Evolutionary conservation across 1,140 invertebrate species (phyloP).

Genomic region (Aporrectodea caliginosa): DNA sequence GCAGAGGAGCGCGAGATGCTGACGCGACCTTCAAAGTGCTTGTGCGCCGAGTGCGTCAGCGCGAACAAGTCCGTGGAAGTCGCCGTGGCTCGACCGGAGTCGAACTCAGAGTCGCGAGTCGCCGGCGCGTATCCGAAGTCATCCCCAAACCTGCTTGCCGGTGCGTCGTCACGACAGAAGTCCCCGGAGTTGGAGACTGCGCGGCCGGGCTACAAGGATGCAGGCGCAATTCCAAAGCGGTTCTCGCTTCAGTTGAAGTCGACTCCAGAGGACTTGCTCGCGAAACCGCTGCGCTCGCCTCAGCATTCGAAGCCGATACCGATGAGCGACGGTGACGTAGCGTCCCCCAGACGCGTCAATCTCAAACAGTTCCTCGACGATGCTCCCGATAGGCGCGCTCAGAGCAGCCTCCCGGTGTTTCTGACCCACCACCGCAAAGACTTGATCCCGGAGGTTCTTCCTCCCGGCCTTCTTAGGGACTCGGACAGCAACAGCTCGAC

Average conservation of each 20-base stretch:
- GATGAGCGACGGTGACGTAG: not conserved
- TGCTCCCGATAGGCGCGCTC: not conserved
- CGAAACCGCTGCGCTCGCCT: not conserved
- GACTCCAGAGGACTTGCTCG: not conserved
- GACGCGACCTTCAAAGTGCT: not conserved
- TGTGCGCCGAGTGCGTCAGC: not conserved
- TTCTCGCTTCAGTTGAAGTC: not conserved
- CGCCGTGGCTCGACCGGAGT: too few relatives aligned
- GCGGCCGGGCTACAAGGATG: not conserved
- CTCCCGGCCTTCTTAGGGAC: not conserved
- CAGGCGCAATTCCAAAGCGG: not conserved
- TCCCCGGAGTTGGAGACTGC: not conserved
- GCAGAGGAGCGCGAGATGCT: not conserved
- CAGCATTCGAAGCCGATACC: not conserved
- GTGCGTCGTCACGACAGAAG: not conserved
- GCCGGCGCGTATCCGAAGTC: not conserved
- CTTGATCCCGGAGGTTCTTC: not conserved
- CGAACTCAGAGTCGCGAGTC: not conserved
- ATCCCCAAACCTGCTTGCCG: not conserved
- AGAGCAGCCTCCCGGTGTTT: not conserved
- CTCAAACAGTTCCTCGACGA: too few relatives aligned
- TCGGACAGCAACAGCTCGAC: conserved; percentile 21
- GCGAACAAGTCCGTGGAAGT: not conserved
- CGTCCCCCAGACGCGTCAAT: too few relatives aligned
- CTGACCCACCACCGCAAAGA: not conserved